Base-by-base conservation (phyloP, 2,888 invertebrate species). In the Cephus pygmeus region DNA sequence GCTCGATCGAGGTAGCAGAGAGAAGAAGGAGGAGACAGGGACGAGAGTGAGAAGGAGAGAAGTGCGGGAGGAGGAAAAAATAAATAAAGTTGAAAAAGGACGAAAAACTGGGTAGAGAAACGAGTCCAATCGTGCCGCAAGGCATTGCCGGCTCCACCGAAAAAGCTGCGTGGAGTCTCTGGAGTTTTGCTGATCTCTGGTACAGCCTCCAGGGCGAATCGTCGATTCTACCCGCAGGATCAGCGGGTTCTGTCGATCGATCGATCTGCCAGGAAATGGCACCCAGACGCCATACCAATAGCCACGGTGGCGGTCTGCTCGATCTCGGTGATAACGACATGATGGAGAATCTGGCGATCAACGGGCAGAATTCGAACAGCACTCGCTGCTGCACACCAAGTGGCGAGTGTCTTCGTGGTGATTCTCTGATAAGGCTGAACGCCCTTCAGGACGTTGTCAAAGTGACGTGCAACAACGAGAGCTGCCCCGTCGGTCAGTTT, bases 391-490 rank as follows among this genome's bases (percentile, higher is more conserved):
- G 97, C 93, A 95, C 96, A 76, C 97, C 97, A 79, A 94, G 92
- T 85, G 95, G 96, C 87, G 97, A 97, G 88, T 97, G 97, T 91
- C 93, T 96, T 80, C 95, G 96, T 87, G 94, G 93, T 83, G 93
- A 91, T 83, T 86, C 90, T 35, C 90, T 94, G 73, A 94, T 95
- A 79, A 93, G 94, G 79, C 88, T 94, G 82, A 95, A 96, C 88
- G 95, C 96, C 82, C 93, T 96, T 76, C 94, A 96, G 84, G 97
- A 97, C 87, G 95, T 96, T 73, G 95, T 98, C 85, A 96, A 96
- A 91, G 97, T 99, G 80, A 94, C 96, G 84, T 99, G 99, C 94
- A 98, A 98, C 93, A 98, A 98, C 93, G 98, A 98, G 90, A 94
- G 95, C 89, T 99, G 99, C 93, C 93, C 94, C 82, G 94, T 94